Base-by-base conservation (phyloP, 2,888 invertebrate genomes). In the Charanyca ferruginea region DNA sequence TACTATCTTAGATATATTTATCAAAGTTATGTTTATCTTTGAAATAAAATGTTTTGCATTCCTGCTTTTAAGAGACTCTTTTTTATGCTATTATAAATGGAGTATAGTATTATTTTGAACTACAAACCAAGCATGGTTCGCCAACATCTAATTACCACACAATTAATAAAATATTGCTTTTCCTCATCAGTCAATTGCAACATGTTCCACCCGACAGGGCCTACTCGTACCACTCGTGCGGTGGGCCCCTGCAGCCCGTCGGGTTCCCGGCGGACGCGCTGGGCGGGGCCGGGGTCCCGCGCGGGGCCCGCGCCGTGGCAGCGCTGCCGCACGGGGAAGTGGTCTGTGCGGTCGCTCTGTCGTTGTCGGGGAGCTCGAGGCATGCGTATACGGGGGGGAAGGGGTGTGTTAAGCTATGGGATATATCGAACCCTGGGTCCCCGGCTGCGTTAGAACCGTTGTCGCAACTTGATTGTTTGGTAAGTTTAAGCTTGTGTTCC, bases 351-450 rank as follows among this genome's bases (percentile, higher is more conserved):
- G 99, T 99, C 54, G 99, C 99, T 55, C 97, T 99, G 89, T 98
- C 98, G 66, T 96, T 89, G 11, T 77, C 84, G 8, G 96, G 97
- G 88, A 97, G 98, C 69, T 97, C 98, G 74, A 97, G 98, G 83
- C 98, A 98, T 91, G 98, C 99, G n/a, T 99, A 99, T 94, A 99
- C 99, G 0, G 99, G 99, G 28, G 99, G 99, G 75, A 99, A 99
- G 94, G 99, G 99, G 32, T 98, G 99, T 91, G 99, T 99, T 75
- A 99, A 99, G 94, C 98, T 99, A 22, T 99, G 99, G 99, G 99
- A 99, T 91, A 98, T 99, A 84, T 97, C 98, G 85, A 98, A 98
- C 86, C 98, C 98, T 0, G 97, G 97, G 2, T 97, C 98, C 85
- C 97, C 97, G 1, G 97, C 98, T 58, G 98, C 98, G 85, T 93